Evolutionary conservation across 2,113 vertebrate genomes (phyloP).

Genomic region (Syngnathus floridae): DNA sequence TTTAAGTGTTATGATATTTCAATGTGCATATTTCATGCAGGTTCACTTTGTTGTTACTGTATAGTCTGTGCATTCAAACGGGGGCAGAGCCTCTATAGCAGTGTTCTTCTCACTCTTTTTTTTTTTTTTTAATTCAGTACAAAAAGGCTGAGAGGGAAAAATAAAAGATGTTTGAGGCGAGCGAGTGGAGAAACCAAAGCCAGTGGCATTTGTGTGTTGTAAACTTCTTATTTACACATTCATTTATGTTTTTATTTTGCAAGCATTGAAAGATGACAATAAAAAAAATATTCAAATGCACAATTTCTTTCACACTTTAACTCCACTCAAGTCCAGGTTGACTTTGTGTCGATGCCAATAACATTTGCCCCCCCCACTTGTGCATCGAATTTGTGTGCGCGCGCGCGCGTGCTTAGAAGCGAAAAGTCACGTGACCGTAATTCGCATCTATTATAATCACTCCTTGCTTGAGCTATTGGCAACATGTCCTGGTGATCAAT

Average conservation of each 20-base stretch:
- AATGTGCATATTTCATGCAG: slow-evolving; percentile 71
- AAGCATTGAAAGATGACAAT: slow-evolving; percentile 69
- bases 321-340: slow-evolving; percentile 26
- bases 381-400: slow-evolving; percentile 6
- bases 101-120: slow-evolving; percentile 54
- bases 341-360: slow-evolving; percentile 8
- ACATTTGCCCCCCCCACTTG: slow-evolving; percentile 15
- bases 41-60: slow-evolving; percentile 80
- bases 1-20: slow-evolving; percentile 72
- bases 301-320: slow-evolving; percentile 63
- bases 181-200: slow-evolving; percentile 76
- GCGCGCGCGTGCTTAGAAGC: not conserved
- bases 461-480: slow-evolving; percentile 19
- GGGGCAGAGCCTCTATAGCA: slow-evolving; percentile 84
- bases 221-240: slow-evolving; percentile 68
- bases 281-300: slow-evolving; percentile 69
- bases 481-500: slow-evolving; percentile 56
- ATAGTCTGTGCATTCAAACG: slow-evolving; percentile 81
- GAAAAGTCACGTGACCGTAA: slow-evolving; percentile 5
- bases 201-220: slow-evolving; percentile 72
- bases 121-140: slow-evolving; percentile 58
- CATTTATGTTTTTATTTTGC: slow-evolving; percentile 62
- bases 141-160: slow-evolving; percentile 54
- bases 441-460: slow-evolving; percentile 11
- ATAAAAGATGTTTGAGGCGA: slow-evolving; percentile 75